Base-by-base conservation (phyloP, 2,113 vertebrate species). In the Petaurus breviceps region DNA sequence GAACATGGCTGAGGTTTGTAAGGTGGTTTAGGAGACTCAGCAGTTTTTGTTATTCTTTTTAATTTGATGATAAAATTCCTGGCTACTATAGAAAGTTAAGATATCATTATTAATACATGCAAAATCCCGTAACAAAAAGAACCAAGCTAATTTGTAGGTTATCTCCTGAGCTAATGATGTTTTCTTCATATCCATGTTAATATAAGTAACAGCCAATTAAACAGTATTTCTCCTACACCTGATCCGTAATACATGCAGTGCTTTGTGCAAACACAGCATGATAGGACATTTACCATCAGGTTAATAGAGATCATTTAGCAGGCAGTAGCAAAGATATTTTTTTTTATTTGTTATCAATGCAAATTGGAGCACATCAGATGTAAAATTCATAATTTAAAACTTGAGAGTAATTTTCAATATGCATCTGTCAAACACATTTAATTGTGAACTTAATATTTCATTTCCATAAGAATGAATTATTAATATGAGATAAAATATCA, bases 361-460 rank as follows among this genome's bases (percentile, higher is more conserved):
- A 95, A 51, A 95, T 91, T 93, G 94, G 93, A 98, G 94, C 23
- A 92, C 90, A 97, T 97, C 94, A 97, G 94, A 95, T 97, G 96
- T 97, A 93, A 98, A 98, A 96, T 96, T 68, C 94, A 93, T 96
- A 97, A 98, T 97, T 98, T 94, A 96, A 97, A 97, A 2, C 94
- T 97, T 95, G 96, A 95, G 91, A 96, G 96, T 92, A 97, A 97
- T 98, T 98, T 97, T 54, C 94, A 52, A 97, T 95, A 96, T 91
- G 89, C 92, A 98, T 97, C 94, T 61, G 95, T 97, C 97, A 97
- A 91, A 91, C 47, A 91, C 50, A 97, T 93, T 96, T 97, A 97
- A 97, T 96, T 98, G 94, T 95, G 97, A 97, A 49, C 93, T 97
- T 97, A 97, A 97, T 97, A 97, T 94, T 95, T 90, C n/a, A 98